Percentiles rank a stretch among this genome's conserved stretches.
These are phyloP conservation scores for Drosophila antonietae DNA, from an alignment of 2,888 invertebrate species.

Conservation along the genomic window DNA sequence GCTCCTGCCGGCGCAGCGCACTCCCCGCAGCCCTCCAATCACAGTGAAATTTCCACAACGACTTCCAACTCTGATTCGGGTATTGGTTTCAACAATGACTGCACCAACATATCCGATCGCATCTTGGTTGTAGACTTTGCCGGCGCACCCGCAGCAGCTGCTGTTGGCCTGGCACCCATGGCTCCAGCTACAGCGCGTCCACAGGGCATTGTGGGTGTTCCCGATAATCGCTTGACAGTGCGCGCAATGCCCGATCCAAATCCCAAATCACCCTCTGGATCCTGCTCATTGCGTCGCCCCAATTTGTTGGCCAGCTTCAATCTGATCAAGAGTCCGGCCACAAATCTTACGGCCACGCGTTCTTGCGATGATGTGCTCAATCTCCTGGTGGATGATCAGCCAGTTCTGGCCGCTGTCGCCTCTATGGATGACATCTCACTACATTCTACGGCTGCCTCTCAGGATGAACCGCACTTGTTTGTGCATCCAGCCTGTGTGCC, in stretches of 20 bases:
- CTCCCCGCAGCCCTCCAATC: constrained; percentile 93
- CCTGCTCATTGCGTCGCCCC: constrained; percentile 65
- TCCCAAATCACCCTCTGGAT: constrained; percentile 67
- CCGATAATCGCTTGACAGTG: constrained; percentile 86
- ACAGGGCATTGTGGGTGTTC: constrained; percentile 80
- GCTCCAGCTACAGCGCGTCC: constrained; percentile 69
- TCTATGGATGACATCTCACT: constrained; percentile 88
- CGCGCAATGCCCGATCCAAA: constrained; percentile 88
- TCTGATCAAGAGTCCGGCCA: constrained; percentile 84
- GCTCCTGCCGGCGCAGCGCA: constrained; percentile 85
- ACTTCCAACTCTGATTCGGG: constrained; percentile 98
- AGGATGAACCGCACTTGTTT: constrained; percentile 71
- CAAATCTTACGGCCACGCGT: constrained; percentile 82
- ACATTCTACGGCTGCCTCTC: constrained; percentile 79
- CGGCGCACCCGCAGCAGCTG: constrained; percentile 47
- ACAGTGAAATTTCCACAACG: constrained; percentile 91
- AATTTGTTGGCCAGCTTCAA: constrained; percentile 85
- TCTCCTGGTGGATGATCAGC: constrained; percentile 71
- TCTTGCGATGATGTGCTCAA: constrained; percentile 87
- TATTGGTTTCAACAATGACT: constrained; percentile 96
- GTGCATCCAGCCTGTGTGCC: constrained; percentile 66
- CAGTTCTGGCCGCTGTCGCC: constrained; percentile 53
- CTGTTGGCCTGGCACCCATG: constrained; percentile 26
- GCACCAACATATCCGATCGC: constrained; percentile 92
- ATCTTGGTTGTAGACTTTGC: constrained; percentile 91